These are phyloP conservation scores for Porites rus DNA, from an alignment of 92 coral and sea anemone species.

Conservation along the genomic window DNA sequence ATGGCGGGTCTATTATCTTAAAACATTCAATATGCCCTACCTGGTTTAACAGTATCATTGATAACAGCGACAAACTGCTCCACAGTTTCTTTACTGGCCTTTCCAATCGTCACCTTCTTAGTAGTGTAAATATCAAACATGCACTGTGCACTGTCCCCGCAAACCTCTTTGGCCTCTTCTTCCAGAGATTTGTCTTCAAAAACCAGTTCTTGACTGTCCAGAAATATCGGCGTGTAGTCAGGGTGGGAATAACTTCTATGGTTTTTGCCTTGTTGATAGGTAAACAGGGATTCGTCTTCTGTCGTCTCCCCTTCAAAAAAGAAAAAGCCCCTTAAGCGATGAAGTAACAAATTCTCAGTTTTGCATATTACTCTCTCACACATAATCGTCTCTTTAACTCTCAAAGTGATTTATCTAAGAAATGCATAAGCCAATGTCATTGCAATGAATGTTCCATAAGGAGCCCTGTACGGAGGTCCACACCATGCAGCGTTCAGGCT, in stretches of 20 bases:
- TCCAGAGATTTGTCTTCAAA: constrained; percentile 55
- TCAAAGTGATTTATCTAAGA: no score
- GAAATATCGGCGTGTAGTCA: constrained; percentile 70
- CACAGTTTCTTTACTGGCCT: constrained; percentile 62
- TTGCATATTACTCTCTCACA: no score
- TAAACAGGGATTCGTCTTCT: constrained; percentile 60
- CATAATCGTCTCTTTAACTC: no score
- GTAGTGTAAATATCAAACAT: constrained; percentile 81
- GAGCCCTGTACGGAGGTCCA: no score
- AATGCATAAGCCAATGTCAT: no score
- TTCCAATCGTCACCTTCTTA: constrained; percentile 74
- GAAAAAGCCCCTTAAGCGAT: not conserved
- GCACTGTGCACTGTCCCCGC: constrained; percentile 74
- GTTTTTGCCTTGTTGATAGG: constrained; percentile 59
- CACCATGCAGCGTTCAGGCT: no score
- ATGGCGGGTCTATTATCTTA: no score
- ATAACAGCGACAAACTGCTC: constrained; percentile 48
- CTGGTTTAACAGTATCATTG: constrained; percentile 70
- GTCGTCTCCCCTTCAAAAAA: constrained; percentile 63
- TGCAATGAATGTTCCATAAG: no score
- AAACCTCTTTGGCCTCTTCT: constrained; percentile 61
- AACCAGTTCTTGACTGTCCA: constrained; percentile 39
- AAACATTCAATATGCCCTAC: constrained; percentile 1
- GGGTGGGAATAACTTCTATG: constrained; percentile 54
- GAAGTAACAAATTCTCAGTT: no score